Evolutionary conservation across 2,888 invertebrate genomes (phyloP), one percentile per base, ranked within the genome.

Genomic region (Cheilosia scutellata): DNA sequence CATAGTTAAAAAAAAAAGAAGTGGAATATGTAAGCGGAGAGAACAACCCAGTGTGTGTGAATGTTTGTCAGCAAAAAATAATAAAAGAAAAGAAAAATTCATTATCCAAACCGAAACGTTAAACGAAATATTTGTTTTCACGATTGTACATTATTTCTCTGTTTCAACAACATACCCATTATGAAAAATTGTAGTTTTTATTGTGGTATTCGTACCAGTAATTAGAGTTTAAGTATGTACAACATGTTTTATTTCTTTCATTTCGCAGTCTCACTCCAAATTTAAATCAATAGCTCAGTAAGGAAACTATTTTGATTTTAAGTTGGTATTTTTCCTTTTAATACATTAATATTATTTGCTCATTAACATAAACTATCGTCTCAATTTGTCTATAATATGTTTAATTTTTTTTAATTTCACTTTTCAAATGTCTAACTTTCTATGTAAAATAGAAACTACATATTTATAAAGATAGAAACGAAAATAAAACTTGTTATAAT

Each of bases 361-460:
- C 47, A 63, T 71, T 71, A 25, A 71, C 27, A 33, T 16, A 31
- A 70, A 77, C 31, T 9, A 57, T 78, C 74, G 78, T 83, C 83
- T 83, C 83, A 83, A 83, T 63, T 78, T 74, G 55, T 68, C 49
- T 83, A 78, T 83, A 68, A 72, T 72, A 82, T 76, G 37, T 68
- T 75, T 72, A 44, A 51, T 53, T 31, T 51, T n/a, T 55, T 20
- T 25, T 33, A 16, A 16, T 33, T 57, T 44, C 7, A 29, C 51
- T 27, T 13, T 27, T 51, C 27, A 49, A 31, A 5, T 16, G 1
- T 42, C 33, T 76, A 58, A 37, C 51, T 68, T 68, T 68, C 47
- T 60, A 31, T 60, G 51, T 27, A 16, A 76, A 57, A 66, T 65
- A 71, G 58, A 71, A 58, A 58, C 47, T 13, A n/a, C n/a, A n/a